Evolutionary conservation across 2,797 vertebrate genomes (phyloP).

Genomic region (Monodelphis domestica): DNA sequence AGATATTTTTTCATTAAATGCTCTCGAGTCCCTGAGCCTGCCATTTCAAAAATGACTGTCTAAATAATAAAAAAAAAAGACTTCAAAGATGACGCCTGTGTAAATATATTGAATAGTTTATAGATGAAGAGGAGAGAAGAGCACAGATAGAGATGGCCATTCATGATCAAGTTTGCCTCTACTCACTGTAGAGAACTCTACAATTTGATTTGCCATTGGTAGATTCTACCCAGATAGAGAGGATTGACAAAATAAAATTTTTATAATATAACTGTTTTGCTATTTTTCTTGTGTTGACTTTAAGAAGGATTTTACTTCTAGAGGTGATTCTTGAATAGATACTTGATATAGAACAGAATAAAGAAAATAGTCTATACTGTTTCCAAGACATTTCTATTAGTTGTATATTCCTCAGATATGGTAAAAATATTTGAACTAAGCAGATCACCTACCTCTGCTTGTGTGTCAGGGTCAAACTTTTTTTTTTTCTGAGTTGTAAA

Average conservation of each 20-base stretch:
- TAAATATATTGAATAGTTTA: background rate
- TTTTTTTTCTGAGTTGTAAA: slow-evolving; percentile 70
- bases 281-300: slow-evolving; percentile 53
- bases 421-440: slow-evolving; percentile 7
- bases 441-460: background rate
- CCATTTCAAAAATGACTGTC: too few relatives aligned
- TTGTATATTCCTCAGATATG: slow-evolving; percentile 44
- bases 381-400: slow-evolving; percentile 38
- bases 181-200: background rate
- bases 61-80: too few relatives aligned
- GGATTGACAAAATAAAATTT: slow-evolving; percentile 15
- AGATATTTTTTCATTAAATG: background rate
- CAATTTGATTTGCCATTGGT: slow-evolving; percentile 21
- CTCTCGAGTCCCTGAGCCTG: background rate
- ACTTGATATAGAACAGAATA: background rate
- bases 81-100: background rate
- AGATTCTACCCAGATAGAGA: slow-evolving; percentile 27
- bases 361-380: slow-evolving; percentile 11
- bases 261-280: slow-evolving; percentile 2
- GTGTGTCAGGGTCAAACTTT: too few relatives aligned
- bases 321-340: slow-evolving; percentile 35
- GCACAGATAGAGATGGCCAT: background rate
- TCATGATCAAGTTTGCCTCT: background rate
- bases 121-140: background rate
- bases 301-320: slow-evolving; percentile 20